Evolutionary conservation across 2,113 vertebrate genomes (phyloP).

Genomic region (Desmodus rotundus): DNA sequence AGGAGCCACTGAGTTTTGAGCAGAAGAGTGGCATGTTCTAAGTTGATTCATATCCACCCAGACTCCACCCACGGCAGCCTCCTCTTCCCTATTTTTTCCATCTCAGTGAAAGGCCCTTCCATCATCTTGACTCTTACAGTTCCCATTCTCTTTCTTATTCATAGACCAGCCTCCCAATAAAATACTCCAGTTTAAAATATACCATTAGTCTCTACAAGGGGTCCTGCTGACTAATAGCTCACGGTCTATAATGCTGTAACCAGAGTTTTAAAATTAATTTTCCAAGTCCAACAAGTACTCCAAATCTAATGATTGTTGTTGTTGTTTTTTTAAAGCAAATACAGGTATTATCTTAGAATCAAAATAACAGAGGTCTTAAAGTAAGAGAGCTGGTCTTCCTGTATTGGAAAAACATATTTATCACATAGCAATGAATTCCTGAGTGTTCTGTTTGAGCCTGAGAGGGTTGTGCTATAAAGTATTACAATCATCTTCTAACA

Average conservation of each 20-base stretch:
- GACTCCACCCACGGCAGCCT: not conserved
- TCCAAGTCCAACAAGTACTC: slow-evolving; percentile 14
- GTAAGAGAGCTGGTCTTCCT: not conserved
- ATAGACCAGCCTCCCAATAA: not conserved
- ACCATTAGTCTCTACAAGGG: not conserved
- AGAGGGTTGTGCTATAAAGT: not conserved
- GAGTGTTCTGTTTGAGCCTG: not conserved
- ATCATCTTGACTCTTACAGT: not conserved
- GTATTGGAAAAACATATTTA: not conserved
- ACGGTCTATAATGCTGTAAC: not conserved
- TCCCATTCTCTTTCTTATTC: not conserved
- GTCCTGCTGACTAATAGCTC: not conserved
- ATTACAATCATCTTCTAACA: not conserved
- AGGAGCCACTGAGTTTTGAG: not conserved
- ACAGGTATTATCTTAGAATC: not conserved
- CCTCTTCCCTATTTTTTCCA: too few species aligned
- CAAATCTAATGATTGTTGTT: not conserved
- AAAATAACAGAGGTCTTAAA: not conserved
- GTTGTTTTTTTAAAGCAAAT: not conserved
- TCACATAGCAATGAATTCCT: not conserved
- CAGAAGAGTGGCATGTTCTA: not conserved
- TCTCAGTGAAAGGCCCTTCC: not conserved
- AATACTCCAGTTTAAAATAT: not conserved
- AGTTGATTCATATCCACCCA: not conserved
- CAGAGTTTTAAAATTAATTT: not conserved